phyloP scores from a whole-genome alignment of 2,113 vertebrate genomes.

The Gymnocephalus cernua region DNA sequence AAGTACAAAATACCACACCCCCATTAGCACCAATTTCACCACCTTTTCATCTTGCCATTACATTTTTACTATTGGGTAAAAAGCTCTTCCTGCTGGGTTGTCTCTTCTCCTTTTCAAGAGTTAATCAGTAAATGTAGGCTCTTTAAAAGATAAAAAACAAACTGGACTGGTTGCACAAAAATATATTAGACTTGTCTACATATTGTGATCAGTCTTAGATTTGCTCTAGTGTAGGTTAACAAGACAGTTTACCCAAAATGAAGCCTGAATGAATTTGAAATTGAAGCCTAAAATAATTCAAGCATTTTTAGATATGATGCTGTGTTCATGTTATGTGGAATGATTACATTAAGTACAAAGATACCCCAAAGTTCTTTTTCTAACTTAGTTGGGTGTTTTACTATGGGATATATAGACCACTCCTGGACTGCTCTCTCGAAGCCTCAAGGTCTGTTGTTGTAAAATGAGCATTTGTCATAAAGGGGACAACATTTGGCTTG shows the following conservation, averaged over 20 bases:
- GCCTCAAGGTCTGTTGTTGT: neutral
- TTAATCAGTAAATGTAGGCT: neutral
- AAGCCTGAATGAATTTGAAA: neutral
- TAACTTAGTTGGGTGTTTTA: constrained; percentile 1
- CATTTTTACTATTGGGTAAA: neutral
- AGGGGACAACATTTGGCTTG: neutral
- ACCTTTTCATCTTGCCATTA: constrained; percentile 23
- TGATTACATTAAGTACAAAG: neutral
- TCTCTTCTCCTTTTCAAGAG: neutral
- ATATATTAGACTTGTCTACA: neutral
- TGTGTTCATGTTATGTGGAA: neutral
- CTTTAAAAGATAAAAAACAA: neutral
- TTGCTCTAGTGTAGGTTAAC: neutral
- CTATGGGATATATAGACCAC: constrained; percentile 2
- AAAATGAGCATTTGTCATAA: too few species aligned
- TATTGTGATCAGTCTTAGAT: neutral
- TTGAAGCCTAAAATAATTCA: neutral
- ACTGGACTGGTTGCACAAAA: constrained; percentile 11
- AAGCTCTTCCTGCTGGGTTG: constrained; percentile 40
- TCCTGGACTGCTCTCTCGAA: neutral
- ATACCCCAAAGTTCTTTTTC: neutral
- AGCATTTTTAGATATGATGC: neutral
- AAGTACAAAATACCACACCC: neutral
- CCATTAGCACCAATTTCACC: neutral
- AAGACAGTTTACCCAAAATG: neutral